Base-by-base conservation (phyloP, 2,113 vertebrate genomes). In the Caracal caracal region DNA sequence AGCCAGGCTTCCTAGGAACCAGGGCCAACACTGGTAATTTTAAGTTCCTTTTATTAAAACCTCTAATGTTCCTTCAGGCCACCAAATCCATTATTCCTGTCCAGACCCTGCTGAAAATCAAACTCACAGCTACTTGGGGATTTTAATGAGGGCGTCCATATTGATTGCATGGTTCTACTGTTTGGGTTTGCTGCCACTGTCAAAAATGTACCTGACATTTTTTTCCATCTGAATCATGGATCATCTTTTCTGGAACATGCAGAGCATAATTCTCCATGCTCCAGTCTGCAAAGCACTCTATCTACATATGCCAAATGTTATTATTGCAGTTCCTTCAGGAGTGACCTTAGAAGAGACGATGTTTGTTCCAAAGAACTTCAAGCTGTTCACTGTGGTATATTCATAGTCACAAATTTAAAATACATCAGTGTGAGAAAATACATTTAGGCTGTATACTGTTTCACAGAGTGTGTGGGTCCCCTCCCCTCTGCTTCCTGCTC, bases 321-420 rank as follows among this genome's bases (percentile, higher is more conserved):
- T 97, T 96, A 98, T n/a, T 94, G 95, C 88, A 70, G 96, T 79
- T 97, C 96, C 96, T 98, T 98, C 97, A 97, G 97, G 96, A 97
- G 92, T 98, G 98, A 98, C 98, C 98, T 98, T 97, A 98, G 94
- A 97, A 66, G 61, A 97, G 94, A 90, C 0, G 35, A 56, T 96
- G 97, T 96, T 95, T 95, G 96, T 96, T 97, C 96, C 97, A 98
- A 88, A 97, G 97, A 98, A 98, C 97, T 98, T 97, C 96, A 98
- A 95, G 97, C 97, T 98, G 98, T 97, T 98, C 97, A 88, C 97
- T 83, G 97, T 90, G 95, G 96, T 96, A 37, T 95, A 94, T 96
- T 96, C 96, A 86, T 86, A 95, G 97, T 59, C 73, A 70, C 95
- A 94, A 65, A 98, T 97, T 96, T 96, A 96, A 97, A 98, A 97